These are phyloP conservation scores for Hermetia illucens DNA, from an alignment of 1,140 invertebrate species.

Conservation along the genomic window DNA sequence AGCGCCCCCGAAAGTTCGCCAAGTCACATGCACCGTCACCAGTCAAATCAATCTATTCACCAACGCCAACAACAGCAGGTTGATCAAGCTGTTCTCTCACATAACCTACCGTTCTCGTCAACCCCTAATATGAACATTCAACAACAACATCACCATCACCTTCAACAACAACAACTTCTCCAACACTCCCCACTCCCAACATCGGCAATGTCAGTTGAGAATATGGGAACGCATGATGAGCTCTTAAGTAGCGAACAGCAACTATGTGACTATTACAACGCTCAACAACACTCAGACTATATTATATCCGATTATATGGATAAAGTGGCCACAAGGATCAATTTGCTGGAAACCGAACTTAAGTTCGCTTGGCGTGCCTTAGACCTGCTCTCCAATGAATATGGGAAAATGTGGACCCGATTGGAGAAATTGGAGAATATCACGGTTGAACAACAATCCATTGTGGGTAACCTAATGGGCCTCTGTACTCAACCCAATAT, in stretches of 20 bases:
- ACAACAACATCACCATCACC: slow-evolving; percentile 2
- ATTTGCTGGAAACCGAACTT: slow-evolving; percentile 75
- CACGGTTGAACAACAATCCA: slow-evolving; percentile 76
- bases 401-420: slow-evolving; percentile 86
- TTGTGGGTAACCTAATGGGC: slow-evolving; percentile 77
- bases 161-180: slow-evolving; percentile 5
- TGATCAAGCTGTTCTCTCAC: too few species aligned
- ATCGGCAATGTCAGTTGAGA: slow-evolving; percentile 6
- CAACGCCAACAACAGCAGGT: slow-evolving; percentile 13
- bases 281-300: slow-evolving; percentile 38
- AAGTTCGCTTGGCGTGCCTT: slow-evolving; percentile 84
- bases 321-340: slow-evolving; percentile 66
- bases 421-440: slow-evolving; percentile 82
- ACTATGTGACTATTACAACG: slow-evolving; percentile 18
- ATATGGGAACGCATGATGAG: slow-evolving; percentile 1
- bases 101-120: background rate
- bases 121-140: background rate
- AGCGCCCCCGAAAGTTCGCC: background rate
- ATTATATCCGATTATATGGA: slow-evolving; percentile 81
- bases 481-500: slow-evolving; percentile 41
- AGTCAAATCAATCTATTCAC: too few species aligned
- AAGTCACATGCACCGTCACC: too few species aligned
- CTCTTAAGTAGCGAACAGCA: slow-evolving; percentile 25
- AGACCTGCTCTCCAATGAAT: slow-evolving; percentile 80
- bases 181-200: background rate